Conservation (phyloP, 2,113 vertebrate species). For the Ptychochromis oligacanthus region DNA sequence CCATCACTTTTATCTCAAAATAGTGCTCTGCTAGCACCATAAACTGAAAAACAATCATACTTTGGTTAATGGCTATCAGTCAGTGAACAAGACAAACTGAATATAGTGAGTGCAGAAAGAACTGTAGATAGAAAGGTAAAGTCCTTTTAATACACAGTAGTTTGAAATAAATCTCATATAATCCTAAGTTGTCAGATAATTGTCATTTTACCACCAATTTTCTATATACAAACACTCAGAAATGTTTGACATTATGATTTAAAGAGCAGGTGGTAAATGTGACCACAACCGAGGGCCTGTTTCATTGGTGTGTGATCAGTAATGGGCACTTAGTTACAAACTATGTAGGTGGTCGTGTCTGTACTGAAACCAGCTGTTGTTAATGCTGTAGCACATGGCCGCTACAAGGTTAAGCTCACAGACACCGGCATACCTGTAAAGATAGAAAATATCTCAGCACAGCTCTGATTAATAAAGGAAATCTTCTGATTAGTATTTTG, state of each 20-base stretch:
- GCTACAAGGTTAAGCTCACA: background rate
- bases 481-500: background rate
- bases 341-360: conserved; percentile 38
- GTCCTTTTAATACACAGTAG: background rate
- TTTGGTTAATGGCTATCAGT: background rate
- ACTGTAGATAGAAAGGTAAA: fast-evolving
- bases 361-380: conserved; percentile 55
- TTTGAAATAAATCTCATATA: background rate
- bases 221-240: background rate
- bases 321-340: conserved; percentile 2
- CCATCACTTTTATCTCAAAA: conserved; percentile 7
- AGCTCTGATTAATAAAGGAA: background rate
- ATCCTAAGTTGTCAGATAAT: background rate
- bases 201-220: background rate
- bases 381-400: background rate
- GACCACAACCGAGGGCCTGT: background rate
- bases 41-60: background rate
- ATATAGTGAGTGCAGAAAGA: background rate
- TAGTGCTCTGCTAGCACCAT: background rate
- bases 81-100: background rate
- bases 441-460: background rate
- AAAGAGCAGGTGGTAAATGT: conserved; percentile 38
- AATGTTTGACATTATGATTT: background rate
- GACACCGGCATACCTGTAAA: background rate
- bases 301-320: background rate